Percentiles rank a stretch among this genome's conserved stretches.
These are phyloP conservation scores for Pogonomyrmex barbatus DNA, from an alignment of 1,140 invertebrate species.

Conservation along the genomic window DNA sequence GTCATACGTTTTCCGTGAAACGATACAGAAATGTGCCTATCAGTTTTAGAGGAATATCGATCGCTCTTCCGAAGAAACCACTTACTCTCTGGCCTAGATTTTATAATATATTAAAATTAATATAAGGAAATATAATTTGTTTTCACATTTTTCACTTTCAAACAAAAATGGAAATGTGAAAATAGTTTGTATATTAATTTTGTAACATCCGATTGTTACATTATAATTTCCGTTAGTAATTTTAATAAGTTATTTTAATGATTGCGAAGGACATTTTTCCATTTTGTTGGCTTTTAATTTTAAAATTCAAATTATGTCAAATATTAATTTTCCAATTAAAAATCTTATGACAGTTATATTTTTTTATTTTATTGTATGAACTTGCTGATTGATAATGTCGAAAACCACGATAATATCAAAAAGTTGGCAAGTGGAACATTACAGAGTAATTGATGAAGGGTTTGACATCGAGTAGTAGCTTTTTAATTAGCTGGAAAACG, in stretches of 20 bases:
- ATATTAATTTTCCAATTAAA: conserved; percentile 20
- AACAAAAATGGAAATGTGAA: neutral
- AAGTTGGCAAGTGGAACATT: conserved; percentile 7
- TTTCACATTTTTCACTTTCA: neutral
- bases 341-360: neutral
- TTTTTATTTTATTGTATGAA: conserved; percentile 21
- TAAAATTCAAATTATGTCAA: conserved; percentile 17
- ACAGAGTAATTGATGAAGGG: conserved; percentile 11
- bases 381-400: neutral
- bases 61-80: conserved; percentile 4
- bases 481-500: conserved; percentile 58
- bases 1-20: conserved; percentile 62
- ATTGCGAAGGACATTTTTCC: neutral
- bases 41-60: conserved; percentile 31
- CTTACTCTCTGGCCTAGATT: conserved; percentile 12
- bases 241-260: conserved; percentile 31
- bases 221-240: conserved; percentile 1
- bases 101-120: conserved; percentile 17
- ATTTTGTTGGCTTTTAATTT: conserved; percentile 26
- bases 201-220: conserved; percentile 4
- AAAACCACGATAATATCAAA: conserved; percentile 19
- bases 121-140: neutral
- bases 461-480: conserved; percentile 34
- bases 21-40: conserved; percentile 36
- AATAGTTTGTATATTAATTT: neutral